phyloP scores from a whole-genome alignment of 64 coral and sea anemone genomes.

The Dendrophyllia cribrosa region DNA sequence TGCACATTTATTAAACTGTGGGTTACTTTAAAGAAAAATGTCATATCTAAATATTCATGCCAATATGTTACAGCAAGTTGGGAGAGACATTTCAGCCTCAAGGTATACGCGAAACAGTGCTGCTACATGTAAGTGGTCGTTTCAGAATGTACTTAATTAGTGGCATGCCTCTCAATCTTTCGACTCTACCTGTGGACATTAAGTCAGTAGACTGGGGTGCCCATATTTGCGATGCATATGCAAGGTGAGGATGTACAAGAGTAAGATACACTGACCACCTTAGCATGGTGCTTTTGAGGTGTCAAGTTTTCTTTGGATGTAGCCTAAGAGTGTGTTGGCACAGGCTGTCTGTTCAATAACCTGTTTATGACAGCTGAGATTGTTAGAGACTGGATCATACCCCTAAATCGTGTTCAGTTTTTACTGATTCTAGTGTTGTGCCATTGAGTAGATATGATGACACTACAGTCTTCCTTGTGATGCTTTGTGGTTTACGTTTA shows the following conservation, averaged over 20 bases:
- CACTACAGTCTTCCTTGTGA: constrained; percentile 44
- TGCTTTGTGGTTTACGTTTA: neutral
- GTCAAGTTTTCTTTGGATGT: constrained; percentile 61
- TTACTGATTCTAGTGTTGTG: constrained; percentile 20
- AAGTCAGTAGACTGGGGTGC: too few relatives aligned
- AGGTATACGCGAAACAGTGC: too few relatives aligned
- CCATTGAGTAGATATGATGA: constrained; percentile 32
- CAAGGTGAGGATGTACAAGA: constrained; percentile 33
- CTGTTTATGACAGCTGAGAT: constrained; percentile 67
- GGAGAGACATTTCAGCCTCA: too few relatives aligned
- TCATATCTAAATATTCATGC: too few relatives aligned
- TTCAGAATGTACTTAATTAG: too few relatives aligned
- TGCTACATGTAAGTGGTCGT: too few relatives aligned
- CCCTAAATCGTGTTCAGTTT: constrained; percentile 52
- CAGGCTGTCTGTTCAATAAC: constrained; percentile 54
- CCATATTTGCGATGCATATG: neutral
- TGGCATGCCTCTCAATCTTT: too few relatives aligned
- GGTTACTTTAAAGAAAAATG: too few relatives aligned
- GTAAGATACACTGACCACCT: constrained; percentile 60
- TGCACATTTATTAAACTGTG: too few relatives aligned
- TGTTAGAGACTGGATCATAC: constrained; percentile 50
- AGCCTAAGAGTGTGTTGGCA: constrained; percentile 62
- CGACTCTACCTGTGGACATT: too few relatives aligned
- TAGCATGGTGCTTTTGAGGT: constrained; percentile 12
- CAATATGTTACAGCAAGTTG: too few relatives aligned